Evolutionary conservation across 1,140 invertebrate species (phyloP).

Genomic region (Stegodyphus dumicola): DNA sequence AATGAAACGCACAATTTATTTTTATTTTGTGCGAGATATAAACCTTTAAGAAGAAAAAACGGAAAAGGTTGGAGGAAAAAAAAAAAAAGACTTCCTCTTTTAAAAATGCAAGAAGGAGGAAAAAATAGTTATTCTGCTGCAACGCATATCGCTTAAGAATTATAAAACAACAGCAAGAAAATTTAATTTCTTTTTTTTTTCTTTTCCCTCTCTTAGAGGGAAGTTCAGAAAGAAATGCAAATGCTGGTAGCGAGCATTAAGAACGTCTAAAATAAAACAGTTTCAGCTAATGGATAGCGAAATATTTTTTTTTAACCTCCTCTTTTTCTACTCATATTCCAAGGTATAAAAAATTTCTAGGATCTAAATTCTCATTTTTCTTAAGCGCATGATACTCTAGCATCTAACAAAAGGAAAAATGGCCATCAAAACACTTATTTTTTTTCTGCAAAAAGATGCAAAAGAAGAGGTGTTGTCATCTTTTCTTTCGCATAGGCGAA

Average conservation of each 20-base stretch:
- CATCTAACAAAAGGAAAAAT: slow-evolving; percentile 18
- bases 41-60: background rate
- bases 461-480: slow-evolving; percentile 46
- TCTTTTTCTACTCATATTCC: slow-evolving; percentile 3
- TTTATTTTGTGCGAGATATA: slow-evolving; percentile 6
- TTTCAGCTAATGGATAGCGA: slow-evolving; percentile 54
- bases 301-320: slow-evolving; percentile 14
- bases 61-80: background rate
- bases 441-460: background rate
- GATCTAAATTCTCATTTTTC: slow-evolving; percentile 53
- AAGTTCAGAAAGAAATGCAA: slow-evolving; percentile 51
- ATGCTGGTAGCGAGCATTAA: slow-evolving; percentile 56
- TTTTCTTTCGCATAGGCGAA: slow-evolving; percentile 16
- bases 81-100: slow-evolving; percentile 14
- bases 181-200: slow-evolving; percentile 25
- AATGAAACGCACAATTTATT: background rate
- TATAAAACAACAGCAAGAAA: slow-evolving; percentile 41
- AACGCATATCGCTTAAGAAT: slow-evolving; percentile 38
- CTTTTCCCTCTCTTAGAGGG: background rate
- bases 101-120: background rate
- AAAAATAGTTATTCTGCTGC: background rate
- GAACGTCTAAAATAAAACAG: slow-evolving; percentile 54
- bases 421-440: background rate
- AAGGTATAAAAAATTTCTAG: slow-evolving; percentile 12
- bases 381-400: slow-evolving; percentile 45